A percentile compares a stretch with the other conserved stretches of the same genome.
phyloP scores from a whole-genome alignment of 2,888 invertebrate species.

The Nebria brevicollis region DNA sequence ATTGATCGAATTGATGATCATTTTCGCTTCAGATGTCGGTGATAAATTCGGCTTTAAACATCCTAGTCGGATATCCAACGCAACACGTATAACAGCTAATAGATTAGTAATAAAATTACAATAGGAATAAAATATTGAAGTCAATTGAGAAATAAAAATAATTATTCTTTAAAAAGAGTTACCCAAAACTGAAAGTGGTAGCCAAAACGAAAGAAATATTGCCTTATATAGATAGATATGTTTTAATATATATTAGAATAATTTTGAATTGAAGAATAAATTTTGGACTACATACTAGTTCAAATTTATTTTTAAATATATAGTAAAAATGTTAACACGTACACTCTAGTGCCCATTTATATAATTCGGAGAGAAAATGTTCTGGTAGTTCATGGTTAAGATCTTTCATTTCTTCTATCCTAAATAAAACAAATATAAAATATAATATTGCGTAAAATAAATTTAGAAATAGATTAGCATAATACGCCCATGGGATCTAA shows the following conservation, averaged over 20 bases:
- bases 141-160: too few relatives aligned
- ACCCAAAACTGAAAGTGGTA: too few relatives aligned
- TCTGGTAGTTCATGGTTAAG: conserved; percentile 72
- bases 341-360: conserved; percentile 87
- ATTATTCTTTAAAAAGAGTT: too few relatives aligned
- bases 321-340: conserved; percentile 60
- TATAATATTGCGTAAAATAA: too few relatives aligned
- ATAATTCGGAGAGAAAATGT: conserved; percentile 76
- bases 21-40: conserved; percentile 72
- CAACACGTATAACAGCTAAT: conserved; percentile 82
- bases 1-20: conserved; percentile 81
- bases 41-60: conserved; percentile 70
- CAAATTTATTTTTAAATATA: too few relatives aligned
- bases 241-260: too few relatives aligned
- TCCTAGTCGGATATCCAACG: conserved; percentile 82
- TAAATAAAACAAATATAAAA: conserved; percentile 58
- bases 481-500: too few relatives aligned
- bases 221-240: too few relatives aligned
- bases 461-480: too few relatives aligned
- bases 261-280: too few relatives aligned
- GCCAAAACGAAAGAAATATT: too few relatives aligned
- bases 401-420: conserved; percentile 72
- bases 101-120: conserved; percentile 41
- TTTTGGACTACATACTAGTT: too few relatives aligned
- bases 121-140: not conserved